Evolutionary conservation across 2,113 vertebrate species (phyloP), one percentile per base, ranked within the genome.

Genomic region (Gallinago jamesoni): DNA sequence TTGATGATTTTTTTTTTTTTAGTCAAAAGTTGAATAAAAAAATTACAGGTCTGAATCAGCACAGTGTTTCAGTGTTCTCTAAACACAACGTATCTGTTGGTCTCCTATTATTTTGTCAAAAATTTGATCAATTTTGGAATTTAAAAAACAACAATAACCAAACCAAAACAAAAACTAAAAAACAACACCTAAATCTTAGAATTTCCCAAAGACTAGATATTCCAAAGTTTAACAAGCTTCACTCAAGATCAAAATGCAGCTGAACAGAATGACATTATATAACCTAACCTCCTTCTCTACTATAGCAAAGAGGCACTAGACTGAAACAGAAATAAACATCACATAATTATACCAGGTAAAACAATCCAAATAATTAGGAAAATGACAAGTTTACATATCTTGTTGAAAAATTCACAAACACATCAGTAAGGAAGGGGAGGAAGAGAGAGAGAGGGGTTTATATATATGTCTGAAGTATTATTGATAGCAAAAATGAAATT

Each of bases 401-500:
- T 78, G 16, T 9, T 75, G 37, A 86, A 85, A 96, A 95, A 67
- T 14, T 86, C 19, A 59, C 67, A 74, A 81, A 14, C 31, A 41
- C 9, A 8, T 67, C n/a, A 75, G 30, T 52, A 16, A 88, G 12
- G 31, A 43, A 67, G 62, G 13, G 4, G 16, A 52, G 2, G 6
- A 89, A 87, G n/a, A 15, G 3, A 5, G 4, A 92, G 6, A 75
- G 13, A 74, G 10, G 14, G 39, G 21, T 50, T 80, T 52, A 52
- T 60, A 20, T 33, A 35, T 68, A 9, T 91, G 39, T 53, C 53
- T 90, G 55, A 82, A 63, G 6, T 53, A 59, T 64, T 93, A 73
- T 7, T 81, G 73, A 92, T 45, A 82, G 39, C 22, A 89, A 93
- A 96, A 84, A 78, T 92, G 31, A 93, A 94, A 93, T 69, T 89